These are phyloP conservation scores for Eulemur rubriventer DNA, from an alignment of 2,797 vertebrate species.

Conservation along the genomic window DNA sequence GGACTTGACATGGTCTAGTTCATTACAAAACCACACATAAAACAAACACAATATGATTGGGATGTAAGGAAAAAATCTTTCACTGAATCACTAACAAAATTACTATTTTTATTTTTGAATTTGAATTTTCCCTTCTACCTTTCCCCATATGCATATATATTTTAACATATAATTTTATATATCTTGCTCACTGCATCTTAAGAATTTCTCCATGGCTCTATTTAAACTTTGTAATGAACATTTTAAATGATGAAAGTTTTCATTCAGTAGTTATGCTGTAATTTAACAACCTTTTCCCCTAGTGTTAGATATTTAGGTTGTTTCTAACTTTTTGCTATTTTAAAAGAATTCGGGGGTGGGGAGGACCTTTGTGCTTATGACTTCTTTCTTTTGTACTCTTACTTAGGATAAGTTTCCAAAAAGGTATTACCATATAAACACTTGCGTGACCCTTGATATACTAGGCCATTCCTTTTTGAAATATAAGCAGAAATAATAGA, in stretches of 20 bases:
- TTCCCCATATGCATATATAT: background rate
- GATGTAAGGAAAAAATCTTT: background rate
- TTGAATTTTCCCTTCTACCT: background rate
- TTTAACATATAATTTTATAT: slow-evolving; percentile 35
- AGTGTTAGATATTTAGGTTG: background rate
- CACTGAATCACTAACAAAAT: slow-evolving; percentile 2
- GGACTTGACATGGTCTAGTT: background rate
- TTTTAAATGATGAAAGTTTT: slow-evolving; percentile 19
- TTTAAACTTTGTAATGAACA: slow-evolving; percentile 27
- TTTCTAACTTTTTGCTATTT: slow-evolving; percentile 2
- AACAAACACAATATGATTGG: background rate
- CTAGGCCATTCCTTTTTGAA: background rate
- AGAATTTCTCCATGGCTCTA: background rate
- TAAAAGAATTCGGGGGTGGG: background rate
- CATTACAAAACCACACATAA: background rate
- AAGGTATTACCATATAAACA: background rate
- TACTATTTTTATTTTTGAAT: slow-evolving; percentile 4
- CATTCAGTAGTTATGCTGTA: background rate
- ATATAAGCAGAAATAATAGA: background rate
- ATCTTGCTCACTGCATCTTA: background rate
- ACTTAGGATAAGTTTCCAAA: slow-evolving; percentile 14
- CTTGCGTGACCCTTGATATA: background rate
- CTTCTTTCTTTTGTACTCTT: background rate
- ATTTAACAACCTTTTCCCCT: background rate
- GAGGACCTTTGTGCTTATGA: background rate